Base-by-base conservation (phyloP, 1,140 invertebrate genomes). In the Maniola jurtina region DNA sequence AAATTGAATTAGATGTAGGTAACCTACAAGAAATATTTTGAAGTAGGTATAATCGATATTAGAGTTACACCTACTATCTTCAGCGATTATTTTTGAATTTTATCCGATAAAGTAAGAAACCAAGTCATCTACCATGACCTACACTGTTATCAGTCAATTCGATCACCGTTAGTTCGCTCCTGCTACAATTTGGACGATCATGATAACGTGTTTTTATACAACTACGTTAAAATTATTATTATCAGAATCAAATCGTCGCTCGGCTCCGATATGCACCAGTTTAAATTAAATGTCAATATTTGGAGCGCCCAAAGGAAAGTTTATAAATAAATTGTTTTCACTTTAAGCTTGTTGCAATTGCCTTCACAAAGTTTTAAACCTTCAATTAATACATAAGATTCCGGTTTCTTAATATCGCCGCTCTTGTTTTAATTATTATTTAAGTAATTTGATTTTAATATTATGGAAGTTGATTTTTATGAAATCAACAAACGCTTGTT, bases 271-370 rank as follows among this genome's bases (percentile, higher is more conserved):
- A 55, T 48, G 61, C 50, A 63, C 61, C 61, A 63, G 61, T 63
- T 66, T 54, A 64, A 69, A 68, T 72, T 76, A 83, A 84, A 84
- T 81, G 80, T 84, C 82, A 82, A 79, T 85, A 88, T 80, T 75
- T 81, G 76, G 83, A 88, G 77, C 85, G 80, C 64, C 71, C 73
- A 76, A 83, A 86, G 79, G 77, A 84, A 88, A 81, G 78, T 81
- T 78, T 81, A 76, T 73, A 79, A 83, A 76, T 79, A 75, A 77
- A 82, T 75, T 82, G 75, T 80, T 84, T 88, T 88, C 83, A 84
- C 82, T 84, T 78, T 74, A 84, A 77, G 75, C 70, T 72, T 65
- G 80, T 71, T 61, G 71, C 72, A 77, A 77, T 84, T 85, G 77
- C 83, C 77, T 81, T 84, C 76, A 81, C 73, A 83, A 72, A 73